Percentiles rank a stretch among this genome's conserved stretches.
These are phyloP conservation scores for Idaea aversata DNA, from an alignment of 2,888 invertebrate genomes.

Conservation along the genomic window DNA sequence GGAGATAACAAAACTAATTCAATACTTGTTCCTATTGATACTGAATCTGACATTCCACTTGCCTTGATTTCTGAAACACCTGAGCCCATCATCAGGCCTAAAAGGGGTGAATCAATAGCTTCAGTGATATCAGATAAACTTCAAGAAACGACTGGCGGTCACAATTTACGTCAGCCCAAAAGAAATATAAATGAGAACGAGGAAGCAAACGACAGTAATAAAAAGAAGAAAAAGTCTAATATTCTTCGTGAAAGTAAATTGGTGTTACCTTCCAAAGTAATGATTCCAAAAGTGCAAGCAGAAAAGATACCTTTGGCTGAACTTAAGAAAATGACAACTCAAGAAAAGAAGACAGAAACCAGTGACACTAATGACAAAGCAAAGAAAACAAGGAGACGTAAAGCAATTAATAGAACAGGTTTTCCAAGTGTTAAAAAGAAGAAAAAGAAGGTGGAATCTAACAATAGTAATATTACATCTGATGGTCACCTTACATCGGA, in stretches of 20 bases:
- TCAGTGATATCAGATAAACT: constrained; percentile 75
- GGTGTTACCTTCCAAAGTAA: constrained; percentile 62
- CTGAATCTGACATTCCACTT: constrained; percentile 68
- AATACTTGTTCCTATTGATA: constrained; percentile 58
- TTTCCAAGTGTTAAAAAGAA: constrained; percentile 92
- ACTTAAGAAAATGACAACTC: constrained; percentile 46
- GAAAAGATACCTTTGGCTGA: constrained; percentile 58
- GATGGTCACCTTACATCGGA: constrained; percentile 64
- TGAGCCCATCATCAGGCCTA: constrained; percentile 63
- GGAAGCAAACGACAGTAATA: constrained; percentile 64
- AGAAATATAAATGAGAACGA: constrained; percentile 65
- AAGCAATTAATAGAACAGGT: constrained; percentile 92
- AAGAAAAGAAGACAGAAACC: constrained; percentile 51
- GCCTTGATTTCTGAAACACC: constrained; percentile 66
- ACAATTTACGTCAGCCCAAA: constrained; percentile 71
- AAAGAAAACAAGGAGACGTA: constrained; percentile 83
- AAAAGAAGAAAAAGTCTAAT: constrained; percentile 65
- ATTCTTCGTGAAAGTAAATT: constrained; percentile 73
- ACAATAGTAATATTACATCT: constrained; percentile 43
- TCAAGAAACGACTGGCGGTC: constrained; percentile 67
- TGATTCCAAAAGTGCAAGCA: constrained; percentile 65
- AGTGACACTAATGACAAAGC: constrained; percentile 51
- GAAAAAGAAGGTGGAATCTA: constrained; percentile 83
- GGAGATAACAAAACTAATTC: constrained; percentile 49
- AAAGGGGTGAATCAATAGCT: constrained; percentile 72